Evolutionary conservation across 2,113 vertebrate species (phyloP).

Genomic region (Chaenocephalus aceratus): DNA sequence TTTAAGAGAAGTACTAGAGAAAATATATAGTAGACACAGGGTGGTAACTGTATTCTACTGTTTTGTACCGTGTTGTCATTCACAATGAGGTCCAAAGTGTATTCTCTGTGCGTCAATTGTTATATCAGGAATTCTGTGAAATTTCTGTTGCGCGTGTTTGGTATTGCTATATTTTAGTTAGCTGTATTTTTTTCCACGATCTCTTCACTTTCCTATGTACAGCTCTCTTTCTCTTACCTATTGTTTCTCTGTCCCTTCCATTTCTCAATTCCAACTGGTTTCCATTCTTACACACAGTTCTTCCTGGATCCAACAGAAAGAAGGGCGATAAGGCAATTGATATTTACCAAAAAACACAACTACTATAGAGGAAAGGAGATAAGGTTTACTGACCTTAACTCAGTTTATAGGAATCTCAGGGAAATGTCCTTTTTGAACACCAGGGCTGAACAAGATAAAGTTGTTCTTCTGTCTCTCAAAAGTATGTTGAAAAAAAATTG

Average conservation of each 20-base stretch:
- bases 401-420: conserved; percentile 38
- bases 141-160: conserved; percentile 79
- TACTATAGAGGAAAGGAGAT: background rate
- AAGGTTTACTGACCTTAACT: conserved; percentile 9
- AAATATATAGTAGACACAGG: conserved; percentile 73
- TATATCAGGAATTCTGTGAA: conserved; percentile 82
- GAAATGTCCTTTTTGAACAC: conserved; percentile 43
- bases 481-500: conserved; percentile 39
- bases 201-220: conserved; percentile 56
- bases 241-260: conserved; percentile 54
- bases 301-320: conserved; percentile 39
- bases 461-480: conserved; percentile 18
- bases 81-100: conserved; percentile 83
- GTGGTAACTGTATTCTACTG: conserved; percentile 80
- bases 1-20: conserved; percentile 71
- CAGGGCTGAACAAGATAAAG: conserved; percentile 25
- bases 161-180: conserved; percentile 78
- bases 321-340: conserved; percentile 9
- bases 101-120: conserved; percentile 78
- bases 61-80: conserved; percentile 83
- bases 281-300: conserved; percentile 42
- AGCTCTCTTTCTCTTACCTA: conserved; percentile 23
- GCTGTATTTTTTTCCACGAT: conserved; percentile 67
- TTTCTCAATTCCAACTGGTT: conserved; percentile 50
- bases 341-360: conserved; percentile 37